Evolutionary conservation across 2,797 vertebrate species (phyloP).

Genomic region (Cyclura pinguis): DNA sequence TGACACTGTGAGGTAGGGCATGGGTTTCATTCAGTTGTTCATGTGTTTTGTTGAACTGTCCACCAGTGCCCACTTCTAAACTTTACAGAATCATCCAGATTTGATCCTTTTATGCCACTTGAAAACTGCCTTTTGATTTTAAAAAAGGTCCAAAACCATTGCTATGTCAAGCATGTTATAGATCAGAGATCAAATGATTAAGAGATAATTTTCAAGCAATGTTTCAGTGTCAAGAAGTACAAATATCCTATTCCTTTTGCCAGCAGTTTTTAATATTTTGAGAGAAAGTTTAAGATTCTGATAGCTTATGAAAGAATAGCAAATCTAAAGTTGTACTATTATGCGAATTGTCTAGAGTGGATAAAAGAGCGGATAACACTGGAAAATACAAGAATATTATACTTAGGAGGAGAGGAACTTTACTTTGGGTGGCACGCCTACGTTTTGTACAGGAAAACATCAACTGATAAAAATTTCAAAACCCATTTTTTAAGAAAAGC

Average conservation of each 20-base stretch:
- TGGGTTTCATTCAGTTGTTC: background rate
- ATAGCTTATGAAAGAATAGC: background rate
- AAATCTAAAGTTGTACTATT: too few relatives aligned
- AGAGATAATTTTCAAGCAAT: background rate
- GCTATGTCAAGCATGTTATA: too few relatives aligned
- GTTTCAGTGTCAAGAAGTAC: background rate
- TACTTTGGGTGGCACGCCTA: too few relatives aligned
- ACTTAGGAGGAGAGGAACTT: too few relatives aligned
- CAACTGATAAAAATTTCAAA: too few relatives aligned
- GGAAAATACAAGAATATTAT: too few relatives aligned
- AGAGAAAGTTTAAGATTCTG: background rate
- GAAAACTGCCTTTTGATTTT: background rate
- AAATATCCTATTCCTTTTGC: background rate
- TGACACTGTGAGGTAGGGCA: constrained; percentile 20
- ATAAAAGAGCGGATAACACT: too few relatives aligned
- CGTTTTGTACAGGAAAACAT: too few relatives aligned
- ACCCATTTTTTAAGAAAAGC: too few relatives aligned
- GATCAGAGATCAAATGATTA: background rate
- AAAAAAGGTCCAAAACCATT: background rate
- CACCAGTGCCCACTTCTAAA: background rate
- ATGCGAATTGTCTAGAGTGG: too few relatives aligned
- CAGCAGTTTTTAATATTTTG: background rate
- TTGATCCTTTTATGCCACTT: background rate
- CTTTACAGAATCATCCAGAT: background rate
- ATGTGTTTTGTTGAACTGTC: background rate